Evolutionary conservation across 2,113 vertebrate species (phyloP).

Genomic region (Hyaena hyaena): DNA sequence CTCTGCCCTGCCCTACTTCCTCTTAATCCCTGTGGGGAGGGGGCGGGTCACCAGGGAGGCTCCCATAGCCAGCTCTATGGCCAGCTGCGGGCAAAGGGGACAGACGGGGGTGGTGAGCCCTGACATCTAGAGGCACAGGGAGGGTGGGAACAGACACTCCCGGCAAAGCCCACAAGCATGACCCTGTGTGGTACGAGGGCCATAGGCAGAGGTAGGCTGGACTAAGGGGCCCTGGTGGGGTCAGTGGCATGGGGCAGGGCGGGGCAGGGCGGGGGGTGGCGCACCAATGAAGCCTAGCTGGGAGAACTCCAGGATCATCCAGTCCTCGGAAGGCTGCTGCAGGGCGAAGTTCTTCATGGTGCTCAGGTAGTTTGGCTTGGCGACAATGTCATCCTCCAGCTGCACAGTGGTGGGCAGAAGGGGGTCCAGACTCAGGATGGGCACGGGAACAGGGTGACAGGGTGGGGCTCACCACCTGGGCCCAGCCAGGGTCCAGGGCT

Average conservation of each 20-base stretch:
- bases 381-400: constrained; percentile 98
- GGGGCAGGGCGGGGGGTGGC: not conserved
- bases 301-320: constrained; percentile 99
- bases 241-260: not conserved
- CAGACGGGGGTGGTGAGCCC: not conserved
- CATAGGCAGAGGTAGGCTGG: too few relatives aligned
- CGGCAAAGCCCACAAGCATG: not conserved
- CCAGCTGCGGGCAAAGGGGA: not conserved
- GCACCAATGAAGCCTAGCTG: constrained; percentile 98
- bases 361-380: constrained; percentile 98
- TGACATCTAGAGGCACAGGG: not conserved
- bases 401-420: constrained; percentile 79
- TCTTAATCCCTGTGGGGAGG: not conserved
- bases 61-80: not conserved
- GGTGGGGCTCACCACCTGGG: not conserved
- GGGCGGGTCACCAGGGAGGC: not conserved
- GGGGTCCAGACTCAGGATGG: not conserved
- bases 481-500: not conserved
- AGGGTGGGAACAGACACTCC: not conserved
- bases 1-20: not conserved
- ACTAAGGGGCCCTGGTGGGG: not conserved
- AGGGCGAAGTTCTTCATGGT: constrained; percentile 99
- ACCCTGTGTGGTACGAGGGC: not conserved
- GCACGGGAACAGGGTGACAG: not conserved
- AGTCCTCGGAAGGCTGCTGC: constrained; percentile 98